These are phyloP conservation scores for Dasyprocta punctata DNA, from an alignment of 2,113 vertebrate genomes.

Conservation along the genomic window DNA sequence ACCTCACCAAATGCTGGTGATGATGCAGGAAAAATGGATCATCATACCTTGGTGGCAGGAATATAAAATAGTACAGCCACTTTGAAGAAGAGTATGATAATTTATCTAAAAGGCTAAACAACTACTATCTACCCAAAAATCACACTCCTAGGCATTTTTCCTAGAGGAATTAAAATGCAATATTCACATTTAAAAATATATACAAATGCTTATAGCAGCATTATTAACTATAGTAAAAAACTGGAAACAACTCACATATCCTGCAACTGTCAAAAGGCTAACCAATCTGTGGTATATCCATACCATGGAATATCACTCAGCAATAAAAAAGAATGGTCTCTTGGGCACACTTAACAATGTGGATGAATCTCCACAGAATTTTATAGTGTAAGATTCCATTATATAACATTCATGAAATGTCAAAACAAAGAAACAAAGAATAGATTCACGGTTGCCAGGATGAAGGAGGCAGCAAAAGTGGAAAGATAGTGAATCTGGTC, in stretches of 20 bases:
- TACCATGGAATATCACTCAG: not conserved
- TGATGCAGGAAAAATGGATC: not conserved
- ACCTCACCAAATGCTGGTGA: conserved; percentile 4
- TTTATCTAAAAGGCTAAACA: not conserved
- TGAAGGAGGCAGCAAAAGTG: not conserved
- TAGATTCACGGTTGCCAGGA: not conserved
- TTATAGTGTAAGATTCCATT: not conserved
- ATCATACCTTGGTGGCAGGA: not conserved
- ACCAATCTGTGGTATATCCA: not conserved
- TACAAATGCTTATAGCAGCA: not conserved
- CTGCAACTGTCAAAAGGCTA: not conserved
- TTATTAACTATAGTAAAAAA: not conserved
- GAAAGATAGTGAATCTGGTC: not conserved
- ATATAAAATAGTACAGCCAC: not conserved
- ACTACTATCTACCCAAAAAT: not conserved
- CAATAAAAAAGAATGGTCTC: not conserved
- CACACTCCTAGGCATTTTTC: not conserved
- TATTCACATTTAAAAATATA: not conserved
- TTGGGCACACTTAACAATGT: not conserved
- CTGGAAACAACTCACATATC: not conserved
- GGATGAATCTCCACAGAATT: not conserved
- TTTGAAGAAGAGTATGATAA: not conserved
- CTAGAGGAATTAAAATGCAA: not conserved
- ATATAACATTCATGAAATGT: not conserved
- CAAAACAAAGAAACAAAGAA: not conserved